phyloP scores from a whole-genome alignment of 2,797 vertebrate species.

The Phrynocephalus vlangalii region DNA sequence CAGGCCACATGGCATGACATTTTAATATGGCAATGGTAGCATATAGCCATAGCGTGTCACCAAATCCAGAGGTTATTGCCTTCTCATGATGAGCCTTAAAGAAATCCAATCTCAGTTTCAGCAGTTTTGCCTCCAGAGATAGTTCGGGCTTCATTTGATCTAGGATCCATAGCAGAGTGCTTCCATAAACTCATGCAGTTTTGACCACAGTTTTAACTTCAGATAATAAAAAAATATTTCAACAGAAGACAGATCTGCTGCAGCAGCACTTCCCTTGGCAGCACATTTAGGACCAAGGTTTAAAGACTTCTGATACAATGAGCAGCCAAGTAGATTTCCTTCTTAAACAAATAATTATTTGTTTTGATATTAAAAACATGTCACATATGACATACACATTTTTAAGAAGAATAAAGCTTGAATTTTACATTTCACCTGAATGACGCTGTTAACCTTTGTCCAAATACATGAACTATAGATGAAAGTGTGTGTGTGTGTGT shows the following conservation, averaged over 20 bases:
- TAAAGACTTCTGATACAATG: not conserved
- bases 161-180: not conserved
- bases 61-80: not conserved
- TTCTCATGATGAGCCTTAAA: too few relatives aligned
- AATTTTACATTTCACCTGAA: not conserved
- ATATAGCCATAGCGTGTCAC: not conserved
- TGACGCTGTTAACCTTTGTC: not conserved
- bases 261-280: not conserved
- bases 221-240: not conserved
- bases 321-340: not conserved
- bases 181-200: not conserved
- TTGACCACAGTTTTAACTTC: not conserved
- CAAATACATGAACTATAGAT: not conserved
- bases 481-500: not conserved
- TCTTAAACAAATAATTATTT: not conserved
- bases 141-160: too few relatives aligned
- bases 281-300: not conserved
- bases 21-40: not conserved
- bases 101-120: too few relatives aligned
- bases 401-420: not conserved
- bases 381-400: not conserved
- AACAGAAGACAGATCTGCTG: not conserved
- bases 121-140: too few relatives aligned
- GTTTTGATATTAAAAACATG: conserved; percentile 4
- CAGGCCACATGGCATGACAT: not conserved